Percentiles rank a stretch among this genome's conserved stretches.
phyloP scores from a whole-genome alignment of 1,140 invertebrate species.

The Drosophila malerkotliana region DNA sequence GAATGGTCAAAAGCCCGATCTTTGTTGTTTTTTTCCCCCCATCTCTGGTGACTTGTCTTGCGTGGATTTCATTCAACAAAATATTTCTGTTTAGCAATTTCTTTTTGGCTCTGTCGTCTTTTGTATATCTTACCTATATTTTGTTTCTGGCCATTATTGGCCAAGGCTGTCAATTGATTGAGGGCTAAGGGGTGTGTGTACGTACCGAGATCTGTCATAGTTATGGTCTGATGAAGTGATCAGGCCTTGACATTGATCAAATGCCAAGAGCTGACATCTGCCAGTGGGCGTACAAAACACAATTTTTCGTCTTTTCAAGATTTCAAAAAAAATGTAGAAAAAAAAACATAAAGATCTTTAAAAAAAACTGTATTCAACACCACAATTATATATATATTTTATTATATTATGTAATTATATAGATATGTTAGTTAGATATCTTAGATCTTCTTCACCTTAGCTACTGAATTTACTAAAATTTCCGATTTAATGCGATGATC shows the following conservation, averaged over 20 bases:
- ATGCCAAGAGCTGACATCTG: conserved; percentile 30
- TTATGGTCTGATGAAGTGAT: conserved; percentile 69
- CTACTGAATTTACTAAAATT: conserved; percentile 28
- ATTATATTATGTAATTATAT: too few species aligned
- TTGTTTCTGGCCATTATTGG: conserved; percentile 53
- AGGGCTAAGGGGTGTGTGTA: conserved; percentile 1
- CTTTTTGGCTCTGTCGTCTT: conserved; percentile 59
- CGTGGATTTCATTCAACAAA: conserved; percentile 78
- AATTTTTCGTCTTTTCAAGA: conserved; percentile 4
- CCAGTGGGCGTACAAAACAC: conserved; percentile 33
- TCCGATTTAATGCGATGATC: conserved; percentile 4
- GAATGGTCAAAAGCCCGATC: conserved; percentile 44
- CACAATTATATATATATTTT: too few species aligned
- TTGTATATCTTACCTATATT: conserved; percentile 11
- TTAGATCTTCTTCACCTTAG: conserved; percentile 2
- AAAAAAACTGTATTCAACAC: too few species aligned
- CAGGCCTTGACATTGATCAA: conserved; percentile 78
- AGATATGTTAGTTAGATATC: conserved; percentile 18
- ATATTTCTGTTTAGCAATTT: conserved; percentile 70
- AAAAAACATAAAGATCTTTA: not conserved
- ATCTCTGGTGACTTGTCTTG: conserved; percentile 28
- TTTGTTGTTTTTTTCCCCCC: conserved; percentile 2
- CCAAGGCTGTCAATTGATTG: conserved; percentile 38
- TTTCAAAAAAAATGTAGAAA: not conserved
- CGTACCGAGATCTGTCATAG: conserved; percentile 37